Evolutionary conservation across 2,797 vertebrate genomes (phyloP), one percentile per base, ranked within the genome.

Genomic region (Scomberomorus guttatus): DNA sequence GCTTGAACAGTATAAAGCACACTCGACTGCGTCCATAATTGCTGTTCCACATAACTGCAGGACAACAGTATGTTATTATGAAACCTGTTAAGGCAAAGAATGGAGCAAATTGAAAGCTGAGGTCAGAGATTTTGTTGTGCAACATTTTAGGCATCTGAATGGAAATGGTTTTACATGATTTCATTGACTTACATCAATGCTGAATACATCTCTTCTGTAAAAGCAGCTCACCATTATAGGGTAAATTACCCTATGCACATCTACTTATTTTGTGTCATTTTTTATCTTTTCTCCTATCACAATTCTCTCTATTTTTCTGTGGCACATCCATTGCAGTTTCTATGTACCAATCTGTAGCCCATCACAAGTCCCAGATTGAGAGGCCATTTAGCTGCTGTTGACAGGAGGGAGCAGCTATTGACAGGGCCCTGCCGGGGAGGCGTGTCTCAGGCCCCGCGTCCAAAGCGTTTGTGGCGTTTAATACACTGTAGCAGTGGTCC

Each of bases 381-480:
- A 93, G 91, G 89, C 93, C 93, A 92, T 95, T 94, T 94, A 90
- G 93, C 94, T 91, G 93, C 92, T 95, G 94, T 93, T 95, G 94
- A 94, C 95, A 95, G 92, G 93, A 94, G 93, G 91, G 87, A 93
- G 92, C 91, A 90, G 89, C 91, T 95, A 95, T 96, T 88, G 95
- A 94, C 94, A 93, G 91, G 89, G 86, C 87, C 91, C 93, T 93
- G 92, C 91, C 91, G 92, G 88, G 89, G 92, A 92, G 94, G 94
- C 91, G 91, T 93, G 92, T 94, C 93, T 92, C 89, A 66, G 88
- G 86, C 92, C 90, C 93, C 83, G 51, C 91, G 92, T 94, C 95
- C 92, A 95, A 95, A 95, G 92, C 93, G 86, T 93, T 94, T 93
- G 94, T 95, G 95, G 93, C 94, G 89, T 95, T 95, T 96, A 96